Evolutionary conservation across 2,888 invertebrate species (phyloP), one percentile per base, ranked within the genome.

Genomic region (Eulithis prunata): DNA sequence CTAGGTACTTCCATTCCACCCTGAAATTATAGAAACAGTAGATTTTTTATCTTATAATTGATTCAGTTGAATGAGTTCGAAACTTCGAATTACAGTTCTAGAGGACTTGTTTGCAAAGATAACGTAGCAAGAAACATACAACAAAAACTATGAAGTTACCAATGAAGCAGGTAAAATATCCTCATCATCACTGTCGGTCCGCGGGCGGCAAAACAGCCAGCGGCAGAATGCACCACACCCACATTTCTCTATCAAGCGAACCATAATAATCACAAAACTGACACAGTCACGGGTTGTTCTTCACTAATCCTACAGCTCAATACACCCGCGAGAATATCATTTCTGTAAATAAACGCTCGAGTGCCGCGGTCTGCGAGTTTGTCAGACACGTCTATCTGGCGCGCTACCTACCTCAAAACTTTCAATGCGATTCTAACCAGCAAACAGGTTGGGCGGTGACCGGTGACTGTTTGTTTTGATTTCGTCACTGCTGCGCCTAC

Each of bases 171-270:
- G 58, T 5, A 49, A 49, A 11, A 21, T 49, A 55, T 64, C 52
- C 46, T 71, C 66, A 46, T 68, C 62, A 28, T 68, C 67, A 62
- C 76, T 75, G 52, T 84, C 84, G 4, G 82, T 64, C 8, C 55
- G 73, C 10, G 77, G 71, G 66, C 89, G 86, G 76, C 90, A 90
- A 79, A 90, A 90, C 66, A 91, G 70, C 69, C 87, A 85, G 54
- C 86, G 85, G 74, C 91, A 91, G 71, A 90, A 82, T 38, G 85
- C 84, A 65, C 86, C 81, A 73, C 91, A 91, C 46, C 85, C 81
- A 74, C 90, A 90, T 76, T 80, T 82, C 66, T 80, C 81, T 49
- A 78, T 82, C 65, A 74, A 62, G 65, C 88, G 86, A 71, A 88
- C 90, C 90, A 82, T 82, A 56, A 63, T 63, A 55, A 69, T 68